Percentiles rank a stretch among this genome's conserved stretches.
Conservation (phyloP, 30 jellyfish, hydroid and myxozoan species). For the Aurelia aurita region DNA sequence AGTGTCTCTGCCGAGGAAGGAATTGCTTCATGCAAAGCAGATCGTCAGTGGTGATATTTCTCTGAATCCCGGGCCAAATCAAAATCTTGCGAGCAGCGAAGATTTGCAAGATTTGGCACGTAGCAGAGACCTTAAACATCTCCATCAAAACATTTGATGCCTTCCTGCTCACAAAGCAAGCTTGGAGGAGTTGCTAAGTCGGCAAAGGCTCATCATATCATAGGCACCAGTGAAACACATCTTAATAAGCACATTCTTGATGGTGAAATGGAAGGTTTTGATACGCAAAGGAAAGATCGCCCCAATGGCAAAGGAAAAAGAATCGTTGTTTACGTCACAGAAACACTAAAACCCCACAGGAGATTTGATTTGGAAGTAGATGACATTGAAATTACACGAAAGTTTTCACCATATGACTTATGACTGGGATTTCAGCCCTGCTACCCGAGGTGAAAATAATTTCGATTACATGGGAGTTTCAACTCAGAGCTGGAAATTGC, state of each 20-base stretch:
- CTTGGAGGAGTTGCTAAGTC: slow-evolving; percentile 60
- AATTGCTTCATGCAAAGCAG: too few relatives aligned
- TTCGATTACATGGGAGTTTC: too few relatives aligned
- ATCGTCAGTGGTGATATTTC: slow-evolving; percentile 19
- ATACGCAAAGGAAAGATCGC: slow-evolving; percentile 56
- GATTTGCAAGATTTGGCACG: slow-evolving; percentile 50
- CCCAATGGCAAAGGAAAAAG: slow-evolving; percentile 51
- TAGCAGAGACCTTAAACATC: slow-evolving; percentile 52
- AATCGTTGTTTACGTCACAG: slow-evolving; percentile 49
- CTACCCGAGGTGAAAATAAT: too few relatives aligned
- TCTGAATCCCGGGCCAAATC: slow-evolving; percentile 54
- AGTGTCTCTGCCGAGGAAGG: too few relatives aligned
- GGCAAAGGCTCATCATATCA: too few relatives aligned
- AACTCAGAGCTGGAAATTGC: too few relatives aligned
- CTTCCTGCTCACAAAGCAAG: slow-evolving; percentile 60
- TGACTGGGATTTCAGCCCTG: too few relatives aligned
- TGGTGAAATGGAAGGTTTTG: slow-evolving; percentile 59
- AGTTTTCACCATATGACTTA: too few relatives aligned
- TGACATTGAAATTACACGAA: slow-evolving; percentile 31
- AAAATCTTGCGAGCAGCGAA: slow-evolving; percentile 27
- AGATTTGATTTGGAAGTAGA: slow-evolving; percentile 53
- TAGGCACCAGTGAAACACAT: slow-evolving; percentile 66
- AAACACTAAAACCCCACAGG: slow-evolving; percentile 39
- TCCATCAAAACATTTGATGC: slow-evolving; percentile 51
- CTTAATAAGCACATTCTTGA: slow-evolving; percentile 33